A percentile compares a stretch with the other conserved stretches of the same genome.
These are phyloP conservation scores for Lasiurus cinereus DNA, from an alignment of 2,113 vertebrate species.

Conservation along the genomic window DNA sequence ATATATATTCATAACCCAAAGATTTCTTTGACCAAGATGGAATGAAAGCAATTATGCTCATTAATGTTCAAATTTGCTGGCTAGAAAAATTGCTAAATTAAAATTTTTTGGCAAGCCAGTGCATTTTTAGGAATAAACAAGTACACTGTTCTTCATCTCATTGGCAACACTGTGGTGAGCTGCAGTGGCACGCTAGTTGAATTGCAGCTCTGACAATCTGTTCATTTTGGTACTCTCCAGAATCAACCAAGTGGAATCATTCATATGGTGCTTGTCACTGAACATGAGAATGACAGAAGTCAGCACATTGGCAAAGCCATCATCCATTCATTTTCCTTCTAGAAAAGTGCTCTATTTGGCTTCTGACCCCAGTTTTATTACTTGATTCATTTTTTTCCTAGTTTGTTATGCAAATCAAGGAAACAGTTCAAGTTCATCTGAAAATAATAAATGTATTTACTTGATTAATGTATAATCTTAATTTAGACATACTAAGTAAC, in stretches of 20 bases:
- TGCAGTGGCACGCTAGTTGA: neutral
- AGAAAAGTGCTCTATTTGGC: neutral
- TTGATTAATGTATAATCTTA: neutral
- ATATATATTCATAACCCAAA: neutral
- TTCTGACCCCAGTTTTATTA: neutral
- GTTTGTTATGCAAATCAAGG: constrained; percentile 43
- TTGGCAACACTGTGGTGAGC: neutral
- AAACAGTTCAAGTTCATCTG: neutral
- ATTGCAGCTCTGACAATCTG: constrained; percentile 74
- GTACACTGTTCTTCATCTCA: neutral
- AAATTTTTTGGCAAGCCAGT: constrained; percentile 61
- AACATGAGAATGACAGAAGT: constrained; percentile 76
- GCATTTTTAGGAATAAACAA: constrained; percentile 65
- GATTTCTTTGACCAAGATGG: neutral
- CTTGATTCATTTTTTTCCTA: constrained; percentile 1
- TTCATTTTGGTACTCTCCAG: constrained; percentile 56
- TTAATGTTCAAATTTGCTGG: constrained; percentile 16
- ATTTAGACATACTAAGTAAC: neutral
- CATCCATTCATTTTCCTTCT: constrained; percentile 59
- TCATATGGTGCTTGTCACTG: constrained; percentile 79
- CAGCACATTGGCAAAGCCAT: constrained; percentile 57
- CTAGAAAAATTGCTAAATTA: constrained; percentile 54
- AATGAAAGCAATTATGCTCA: constrained; percentile 14
- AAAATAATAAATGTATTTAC: neutral
- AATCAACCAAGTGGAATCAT: constrained; percentile 60